Base-by-base conservation (phyloP, 1,140 invertebrate genomes). In the Oedothorax gibbosus region DNA sequence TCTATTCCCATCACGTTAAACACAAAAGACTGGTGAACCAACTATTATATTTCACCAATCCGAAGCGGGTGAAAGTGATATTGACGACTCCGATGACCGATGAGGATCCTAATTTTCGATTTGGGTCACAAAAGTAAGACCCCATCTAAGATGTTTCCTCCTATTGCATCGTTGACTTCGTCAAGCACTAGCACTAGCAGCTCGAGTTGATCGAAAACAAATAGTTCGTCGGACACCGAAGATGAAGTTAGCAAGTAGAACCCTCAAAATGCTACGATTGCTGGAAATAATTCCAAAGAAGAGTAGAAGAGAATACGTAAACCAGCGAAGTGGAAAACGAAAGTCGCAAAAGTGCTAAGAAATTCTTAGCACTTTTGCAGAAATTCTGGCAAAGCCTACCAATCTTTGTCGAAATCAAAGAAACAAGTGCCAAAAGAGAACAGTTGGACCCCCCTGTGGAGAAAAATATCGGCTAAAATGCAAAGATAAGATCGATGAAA, bases 351-450 rank as follows among this genome's bases (percentile, higher is more conserved):
- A 60, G 57, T 2, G 57, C 57, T 60, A 60, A 60, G 57, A n/a
- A n/a, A n/a, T n/a, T n/a, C n/a, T n/a, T n/a, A n/a, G n/a, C n/a
- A n/a, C n/a, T n/a, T n/a, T n/a, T n/a, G n/a, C n/a, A n/a, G n/a
- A 60, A 60, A 60, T 60, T 60, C 57, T 60, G 57, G 57, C 57
- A 60, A 60, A 60, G 57, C 57, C 57, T 60, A 60, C 57, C 57
- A 2, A n/a, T 60, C 2, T 60, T 60, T 60, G 57, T 60, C 1
- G 57, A 60, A 60, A 60, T 60, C 57, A 60, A 60, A 60, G 57
- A 60, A 60, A 60, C 57, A 60, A 60, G 57, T 60, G 57, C 57
- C 57, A n/a, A 2, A 2, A 60, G 57, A 60, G 57, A 60, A 60
- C 12, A 60, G 57, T 60, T 60, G 57, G 57, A 60, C 57, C n/a